phyloP scores from a whole-genome alignment of 2,888 invertebrate genomes.

The Hypomecis atomaria region DNA sequence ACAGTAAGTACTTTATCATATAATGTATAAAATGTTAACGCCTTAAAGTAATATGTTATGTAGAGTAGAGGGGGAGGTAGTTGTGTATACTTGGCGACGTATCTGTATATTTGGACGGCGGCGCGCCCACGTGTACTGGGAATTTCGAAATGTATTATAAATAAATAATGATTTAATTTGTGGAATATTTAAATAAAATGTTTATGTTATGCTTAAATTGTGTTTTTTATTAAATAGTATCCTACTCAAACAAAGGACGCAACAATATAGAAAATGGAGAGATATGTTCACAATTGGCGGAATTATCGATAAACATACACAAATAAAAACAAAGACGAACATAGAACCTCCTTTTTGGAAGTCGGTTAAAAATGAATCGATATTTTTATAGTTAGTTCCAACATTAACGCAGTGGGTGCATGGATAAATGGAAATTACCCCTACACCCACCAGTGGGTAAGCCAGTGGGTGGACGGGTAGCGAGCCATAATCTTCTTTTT shows the following conservation, averaged over 20 bases:
- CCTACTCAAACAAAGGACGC: background rate
- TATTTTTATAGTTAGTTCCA: too few relatives aligned
- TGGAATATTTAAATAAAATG: slow-evolving; percentile 80
- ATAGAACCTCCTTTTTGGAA: too few relatives aligned
- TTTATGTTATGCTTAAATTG: slow-evolving; percentile 76
- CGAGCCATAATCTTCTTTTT: too few relatives aligned
- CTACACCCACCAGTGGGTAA: too few relatives aligned
- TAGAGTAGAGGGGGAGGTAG: slow-evolving; percentile 21
- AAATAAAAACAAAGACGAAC: too few relatives aligned
- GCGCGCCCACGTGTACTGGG: slow-evolving; percentile 25
- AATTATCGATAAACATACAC: too few relatives aligned
- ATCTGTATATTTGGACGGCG: slow-evolving; percentile 61
- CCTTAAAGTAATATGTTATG: slow-evolving; percentile 48
- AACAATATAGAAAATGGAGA: too few relatives aligned
- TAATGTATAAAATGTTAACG: slow-evolving; percentile 62
- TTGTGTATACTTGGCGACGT: slow-evolving; percentile 38
- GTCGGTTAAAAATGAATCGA: too few relatives aligned
- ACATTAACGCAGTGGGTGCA: too few relatives aligned
- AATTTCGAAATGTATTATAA: slow-evolving; percentile 72
- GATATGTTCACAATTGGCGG: too few relatives aligned
- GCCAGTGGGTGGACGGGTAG: too few relatives aligned
- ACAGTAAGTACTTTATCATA: slow-evolving; percentile 30
- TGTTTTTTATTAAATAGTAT: slow-evolving; percentile 47
- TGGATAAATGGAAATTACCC: too few relatives aligned
- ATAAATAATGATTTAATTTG: slow-evolving; percentile 72